A percentile compares a stretch with the other conserved stretches of the same genome.
Evolutionary conservation across 2,113 vertebrate species (phyloP).

Genomic region (Gobius niger): DNA sequence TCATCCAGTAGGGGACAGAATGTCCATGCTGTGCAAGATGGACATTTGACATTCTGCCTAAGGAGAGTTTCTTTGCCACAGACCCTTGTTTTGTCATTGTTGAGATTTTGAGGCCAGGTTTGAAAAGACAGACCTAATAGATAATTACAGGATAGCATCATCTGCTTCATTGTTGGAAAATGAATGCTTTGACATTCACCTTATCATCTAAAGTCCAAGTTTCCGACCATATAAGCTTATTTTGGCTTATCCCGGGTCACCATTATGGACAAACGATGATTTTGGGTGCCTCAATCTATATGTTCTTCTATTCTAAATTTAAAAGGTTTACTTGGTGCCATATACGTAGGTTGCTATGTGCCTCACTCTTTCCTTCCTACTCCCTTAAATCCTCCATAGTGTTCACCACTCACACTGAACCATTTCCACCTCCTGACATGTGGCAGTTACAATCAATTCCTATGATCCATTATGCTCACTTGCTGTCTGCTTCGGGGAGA

Average conservation of each 20-base stretch:
- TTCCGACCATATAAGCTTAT: constrained; percentile 20
- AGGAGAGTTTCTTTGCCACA: not conserved
- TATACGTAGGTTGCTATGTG: not conserved
- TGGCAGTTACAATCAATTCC: constrained; percentile 57
- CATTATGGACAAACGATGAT: constrained; percentile 4
- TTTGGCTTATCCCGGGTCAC: constrained; percentile 17
- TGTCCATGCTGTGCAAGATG: no score
- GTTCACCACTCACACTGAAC: constrained; percentile 30
- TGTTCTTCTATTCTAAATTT: constrained; percentile 12
- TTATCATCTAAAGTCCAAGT: not conserved
- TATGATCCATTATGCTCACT: constrained; percentile 55
- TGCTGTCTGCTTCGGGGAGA: constrained; percentile 41
- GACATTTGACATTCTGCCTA: not conserved
- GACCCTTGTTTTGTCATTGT: not conserved
- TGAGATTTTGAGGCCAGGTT: not conserved
- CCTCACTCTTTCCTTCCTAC: constrained; percentile 1
- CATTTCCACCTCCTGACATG: constrained; percentile 27
- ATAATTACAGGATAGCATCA: no score
- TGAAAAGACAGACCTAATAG: not conserved
- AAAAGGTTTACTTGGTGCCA: not conserved
- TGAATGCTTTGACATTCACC: not conserved
- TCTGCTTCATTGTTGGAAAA: no score
- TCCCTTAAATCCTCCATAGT: constrained; percentile 41
- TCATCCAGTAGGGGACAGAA: no score
- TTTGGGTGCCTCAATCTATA: constrained; percentile 17